phyloP scores from a whole-genome alignment of 2,888 invertebrate genomes.

The Athalia circularis region DNA sequence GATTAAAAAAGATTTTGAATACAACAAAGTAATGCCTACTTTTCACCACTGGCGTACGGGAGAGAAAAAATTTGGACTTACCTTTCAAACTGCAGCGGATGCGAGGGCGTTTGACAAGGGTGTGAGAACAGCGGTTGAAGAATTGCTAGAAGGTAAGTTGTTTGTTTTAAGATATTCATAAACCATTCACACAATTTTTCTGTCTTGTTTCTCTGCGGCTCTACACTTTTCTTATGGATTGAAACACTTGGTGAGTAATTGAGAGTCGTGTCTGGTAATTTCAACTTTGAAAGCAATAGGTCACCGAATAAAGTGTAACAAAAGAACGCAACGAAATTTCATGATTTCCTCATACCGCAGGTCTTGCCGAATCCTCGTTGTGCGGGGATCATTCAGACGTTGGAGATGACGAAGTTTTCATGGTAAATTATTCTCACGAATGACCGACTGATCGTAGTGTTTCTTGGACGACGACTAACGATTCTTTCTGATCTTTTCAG shows the following conservation, averaged over 20 bases:
- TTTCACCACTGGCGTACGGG: constrained; percentile 99
- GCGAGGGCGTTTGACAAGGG: constrained; percentile 96
- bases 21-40: constrained; percentile 98
- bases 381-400: constrained; percentile 85
- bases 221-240: neutral
- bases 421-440: constrained; percentile 79
- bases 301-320: no score
- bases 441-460: constrained; percentile 5
- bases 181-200: constrained; percentile 41
- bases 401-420: constrained; percentile 96
- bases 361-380: constrained; percentile 84
- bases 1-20: constrained; percentile 96
- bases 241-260: constrained; percentile 11
- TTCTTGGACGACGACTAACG: constrained; percentile 28
- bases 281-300: no score
- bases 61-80: constrained; percentile 95
- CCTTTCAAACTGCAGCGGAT: constrained; percentile 96
- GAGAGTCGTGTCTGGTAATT: neutral
- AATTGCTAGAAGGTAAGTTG: constrained; percentile 90
- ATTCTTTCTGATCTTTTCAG: constrained; percentile 75
- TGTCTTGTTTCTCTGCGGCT: constrained; percentile 37
- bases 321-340: constrained; percentile 28
- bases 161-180: neutral
- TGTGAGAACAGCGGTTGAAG: constrained; percentile 91
- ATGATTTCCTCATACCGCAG: constrained; percentile 73